phyloP scores from a whole-genome alignment of 2,888 invertebrate genomes.

The Operophtera brumata region DNA sequence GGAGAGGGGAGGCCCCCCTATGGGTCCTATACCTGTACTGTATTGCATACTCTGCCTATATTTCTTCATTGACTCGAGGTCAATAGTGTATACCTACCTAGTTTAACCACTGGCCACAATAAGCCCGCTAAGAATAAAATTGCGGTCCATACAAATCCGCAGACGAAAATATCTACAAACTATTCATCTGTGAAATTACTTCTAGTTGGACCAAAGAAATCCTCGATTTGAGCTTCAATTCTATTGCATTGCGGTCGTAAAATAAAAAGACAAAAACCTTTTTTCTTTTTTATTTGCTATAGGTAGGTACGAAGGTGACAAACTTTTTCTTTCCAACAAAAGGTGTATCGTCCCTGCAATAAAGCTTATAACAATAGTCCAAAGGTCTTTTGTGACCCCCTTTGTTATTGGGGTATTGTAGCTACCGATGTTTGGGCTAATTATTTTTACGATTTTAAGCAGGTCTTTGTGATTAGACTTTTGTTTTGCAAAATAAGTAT shows the following conservation, averaged over 20 bases:
- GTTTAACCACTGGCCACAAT: too few species aligned
- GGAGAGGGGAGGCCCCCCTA: too few species aligned
- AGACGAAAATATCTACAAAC: slow-evolving; percentile 7
- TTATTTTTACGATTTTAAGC: slow-evolving; percentile 12
- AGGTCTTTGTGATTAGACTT: neutral
- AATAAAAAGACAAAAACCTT: slow-evolving; percentile 24
- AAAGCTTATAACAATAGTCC: slow-evolving; percentile 23
- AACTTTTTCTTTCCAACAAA: slow-evolving; percentile 31
- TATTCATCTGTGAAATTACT: slow-evolving; percentile 22
- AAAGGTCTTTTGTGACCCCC: slow-evolving; percentile 22
- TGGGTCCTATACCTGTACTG: too few species aligned
- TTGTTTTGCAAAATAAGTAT: neutral
- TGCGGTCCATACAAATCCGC: slow-evolving; percentile 3
- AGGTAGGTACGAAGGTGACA: slow-evolving; percentile 30
- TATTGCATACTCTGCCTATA: too few species aligned
- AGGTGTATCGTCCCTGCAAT: slow-evolving; percentile 21
- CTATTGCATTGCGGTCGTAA: slow-evolving; percentile 25
- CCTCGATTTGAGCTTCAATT: slow-evolving; percentile 7
- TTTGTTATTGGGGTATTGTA: slow-evolving; percentile 25
- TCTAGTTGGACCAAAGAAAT: slow-evolving; percentile 21
- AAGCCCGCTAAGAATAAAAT: neutral
- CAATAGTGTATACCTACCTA: too few species aligned
- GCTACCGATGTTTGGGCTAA: slow-evolving; percentile 14
- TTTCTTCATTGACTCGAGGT: too few species aligned
- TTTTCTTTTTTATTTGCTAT: slow-evolving; percentile 8